A percentile compares a stretch with the other conserved stretches of the same genome.
These are phyloP conservation scores for Catalaphyllia jardinei DNA, from an alignment of 64 coral and sea anemone species.

Conservation along the genomic window DNA sequence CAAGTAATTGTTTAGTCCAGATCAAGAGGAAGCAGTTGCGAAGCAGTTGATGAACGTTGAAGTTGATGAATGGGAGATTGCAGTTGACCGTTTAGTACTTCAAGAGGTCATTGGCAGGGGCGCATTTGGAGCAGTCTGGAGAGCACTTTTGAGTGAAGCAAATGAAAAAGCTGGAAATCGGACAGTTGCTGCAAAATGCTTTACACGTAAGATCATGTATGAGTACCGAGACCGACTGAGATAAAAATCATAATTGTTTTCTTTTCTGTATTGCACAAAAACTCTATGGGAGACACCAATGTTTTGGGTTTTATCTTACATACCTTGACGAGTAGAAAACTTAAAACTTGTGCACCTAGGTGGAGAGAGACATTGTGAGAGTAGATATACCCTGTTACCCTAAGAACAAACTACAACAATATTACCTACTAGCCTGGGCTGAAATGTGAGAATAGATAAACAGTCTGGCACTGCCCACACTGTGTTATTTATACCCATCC, in stretches of 20 bases:
- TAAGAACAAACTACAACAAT: no score
- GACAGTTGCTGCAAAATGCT: neutral
- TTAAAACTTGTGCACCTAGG: no score
- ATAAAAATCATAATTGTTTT: no score
- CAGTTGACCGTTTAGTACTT: neutral
- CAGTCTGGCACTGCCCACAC: neutral
- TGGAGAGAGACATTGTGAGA: no score
- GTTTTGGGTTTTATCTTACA: no score
- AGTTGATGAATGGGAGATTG: slow-evolving; percentile 11
- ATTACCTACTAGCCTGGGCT: no score
- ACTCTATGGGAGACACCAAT: no score
- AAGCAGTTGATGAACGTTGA: neutral
- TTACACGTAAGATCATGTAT: neutral
- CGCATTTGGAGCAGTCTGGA: neutral
- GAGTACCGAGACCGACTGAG: neutral
- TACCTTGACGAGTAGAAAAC: no score
- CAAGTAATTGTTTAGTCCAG: neutral
- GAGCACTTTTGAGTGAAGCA: neutral
- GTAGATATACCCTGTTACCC: neutral
- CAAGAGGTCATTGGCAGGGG: neutral
- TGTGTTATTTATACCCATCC: no score
- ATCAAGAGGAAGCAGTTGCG: neutral
- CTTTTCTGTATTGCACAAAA: neutral
- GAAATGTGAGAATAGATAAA: no score
- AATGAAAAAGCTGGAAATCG: neutral